Conservation (phyloP, 2,113 vertebrate species). For the Thoracochromis brauschi region DNA sequence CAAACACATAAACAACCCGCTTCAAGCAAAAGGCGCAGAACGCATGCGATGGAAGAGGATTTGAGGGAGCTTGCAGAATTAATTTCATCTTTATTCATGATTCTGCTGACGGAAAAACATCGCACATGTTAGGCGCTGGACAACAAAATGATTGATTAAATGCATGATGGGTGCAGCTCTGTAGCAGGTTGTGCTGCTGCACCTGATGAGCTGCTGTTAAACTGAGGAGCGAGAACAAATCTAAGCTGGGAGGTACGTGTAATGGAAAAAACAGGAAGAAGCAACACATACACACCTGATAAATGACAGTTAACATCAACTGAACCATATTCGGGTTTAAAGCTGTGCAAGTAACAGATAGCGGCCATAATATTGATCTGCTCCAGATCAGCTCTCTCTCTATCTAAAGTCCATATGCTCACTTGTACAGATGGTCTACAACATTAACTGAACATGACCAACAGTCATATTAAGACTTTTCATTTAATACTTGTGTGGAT, state of each 20-base stretch:
- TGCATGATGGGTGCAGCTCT: not conserved
- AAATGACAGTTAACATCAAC: not conserved
- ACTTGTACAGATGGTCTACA: not conserved
- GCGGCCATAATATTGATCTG: not conserved
- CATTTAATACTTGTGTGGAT: not conserved
- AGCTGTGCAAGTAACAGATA: not conserved
- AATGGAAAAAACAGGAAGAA: not conserved
- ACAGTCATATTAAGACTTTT: not conserved
- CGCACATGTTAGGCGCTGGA: not conserved
- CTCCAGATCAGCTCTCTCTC: not conserved
- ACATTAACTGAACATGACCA: not conserved
- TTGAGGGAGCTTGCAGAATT: not conserved
- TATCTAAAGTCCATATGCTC: not conserved
- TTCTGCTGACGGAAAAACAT: not conserved
- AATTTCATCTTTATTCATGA: not conserved
- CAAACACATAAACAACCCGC: slow-evolving; percentile 1
- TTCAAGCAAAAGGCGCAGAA: not conserved
- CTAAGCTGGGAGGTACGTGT: not conserved
- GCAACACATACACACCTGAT: not conserved
- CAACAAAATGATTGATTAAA: not conserved
- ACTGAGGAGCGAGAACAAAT: not conserved
- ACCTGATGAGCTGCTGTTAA: not conserved
- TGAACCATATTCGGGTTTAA: not conserved
- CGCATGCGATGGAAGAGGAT: not conserved
- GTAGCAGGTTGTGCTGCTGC: not conserved